Conservation (phyloP, 1,140 invertebrate species). For the Drosophila repleta region DNA sequence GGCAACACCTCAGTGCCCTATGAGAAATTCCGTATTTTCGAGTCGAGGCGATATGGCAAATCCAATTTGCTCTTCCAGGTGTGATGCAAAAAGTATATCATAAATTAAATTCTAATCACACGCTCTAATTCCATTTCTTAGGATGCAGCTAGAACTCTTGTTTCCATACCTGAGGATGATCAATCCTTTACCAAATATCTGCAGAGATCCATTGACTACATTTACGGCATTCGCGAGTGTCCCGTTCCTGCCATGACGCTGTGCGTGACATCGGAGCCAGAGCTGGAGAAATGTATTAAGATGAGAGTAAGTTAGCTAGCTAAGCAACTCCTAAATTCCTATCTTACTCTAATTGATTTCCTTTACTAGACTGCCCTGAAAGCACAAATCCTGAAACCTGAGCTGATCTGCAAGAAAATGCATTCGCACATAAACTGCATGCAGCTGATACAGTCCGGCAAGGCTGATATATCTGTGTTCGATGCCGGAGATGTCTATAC, state of each 20-base stretch:
- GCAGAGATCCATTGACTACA: constrained; percentile 87
- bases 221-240: constrained; percentile 91
- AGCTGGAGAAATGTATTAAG: constrained; percentile 95
- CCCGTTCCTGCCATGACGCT: constrained; percentile 91
- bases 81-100: constrained; percentile 15
- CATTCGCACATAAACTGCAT: constrained; percentile 96
- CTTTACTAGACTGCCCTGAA: constrained; percentile 90
- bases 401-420: constrained; percentile 93
- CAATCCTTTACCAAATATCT: constrained; percentile 88
- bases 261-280: constrained; percentile 95
- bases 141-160: constrained; percentile 89
- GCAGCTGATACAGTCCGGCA: constrained; percentile 90
- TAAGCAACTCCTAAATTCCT: neutral
- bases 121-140: constrained; percentile 63
- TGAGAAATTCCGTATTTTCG: constrained; percentile 89
- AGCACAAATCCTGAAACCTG: constrained; percentile 94
- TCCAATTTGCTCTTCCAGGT: constrained; percentile 90
- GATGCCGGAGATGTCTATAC: constrained; percentile 98
- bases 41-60: constrained; percentile 88
- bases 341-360: neutral
- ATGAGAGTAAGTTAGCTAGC: constrained; percentile 90
- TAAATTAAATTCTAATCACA: constrained; percentile 3
- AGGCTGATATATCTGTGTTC: constrained; percentile 94
- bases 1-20: constrained; percentile 78
- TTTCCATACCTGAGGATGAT: constrained; percentile 85